Evolutionary conservation across 37 sponge, comb jelly and placozoan genomes (phyloP).

Genomic region (Sycon ciliatum): DNA sequence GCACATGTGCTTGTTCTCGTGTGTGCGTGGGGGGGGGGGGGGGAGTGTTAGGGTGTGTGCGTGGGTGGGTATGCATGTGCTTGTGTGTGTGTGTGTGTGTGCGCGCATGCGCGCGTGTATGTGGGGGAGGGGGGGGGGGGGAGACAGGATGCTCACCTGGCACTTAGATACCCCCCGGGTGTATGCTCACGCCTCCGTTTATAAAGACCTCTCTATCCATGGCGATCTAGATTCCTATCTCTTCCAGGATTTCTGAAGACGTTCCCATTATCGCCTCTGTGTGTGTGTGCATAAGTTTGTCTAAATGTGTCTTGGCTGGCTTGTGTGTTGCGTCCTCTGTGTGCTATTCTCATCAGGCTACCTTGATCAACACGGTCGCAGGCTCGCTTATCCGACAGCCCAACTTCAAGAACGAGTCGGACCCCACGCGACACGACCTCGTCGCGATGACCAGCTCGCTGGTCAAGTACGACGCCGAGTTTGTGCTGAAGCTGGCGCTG

Average conservation of each 20-base stretch:
- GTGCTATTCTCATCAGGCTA: slow-evolving; percentile 34
- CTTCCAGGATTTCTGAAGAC: neutral
- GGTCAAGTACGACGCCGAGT: slow-evolving; percentile 73
- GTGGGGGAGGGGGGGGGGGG: neutral
- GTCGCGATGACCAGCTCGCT: slow-evolving; percentile 38
- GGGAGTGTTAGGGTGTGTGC: slow-evolving; percentile 2
- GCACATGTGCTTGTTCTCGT: neutral
- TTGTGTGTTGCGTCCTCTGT: neutral
- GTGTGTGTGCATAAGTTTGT: neutral
- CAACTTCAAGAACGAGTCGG: slow-evolving; percentile 48
- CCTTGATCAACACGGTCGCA: slow-evolving; percentile 79
- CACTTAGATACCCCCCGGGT: neutral
- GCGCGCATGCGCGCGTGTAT: neutral
- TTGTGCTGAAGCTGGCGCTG: slow-evolving; percentile 83
- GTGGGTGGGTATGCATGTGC: slow-evolving; percentile 16
- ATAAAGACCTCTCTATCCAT: slow-evolving; percentile 26
- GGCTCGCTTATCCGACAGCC: slow-evolving; percentile 79
- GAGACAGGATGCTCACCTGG: slow-evolving; percentile 21
- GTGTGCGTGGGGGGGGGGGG: neutral
- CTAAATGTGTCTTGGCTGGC: neutral
- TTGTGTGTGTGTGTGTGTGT: slow-evolving; percentile 15
- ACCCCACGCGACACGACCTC: slow-evolving; percentile 47
- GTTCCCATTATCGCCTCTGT: slow-evolving; percentile 2
- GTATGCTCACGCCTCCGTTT: neutral
- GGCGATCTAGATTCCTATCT: slow-evolving; percentile 15